Conservation (phyloP, 1,140 invertebrate genomes). For the Rhyzopertha dominica region DNA sequence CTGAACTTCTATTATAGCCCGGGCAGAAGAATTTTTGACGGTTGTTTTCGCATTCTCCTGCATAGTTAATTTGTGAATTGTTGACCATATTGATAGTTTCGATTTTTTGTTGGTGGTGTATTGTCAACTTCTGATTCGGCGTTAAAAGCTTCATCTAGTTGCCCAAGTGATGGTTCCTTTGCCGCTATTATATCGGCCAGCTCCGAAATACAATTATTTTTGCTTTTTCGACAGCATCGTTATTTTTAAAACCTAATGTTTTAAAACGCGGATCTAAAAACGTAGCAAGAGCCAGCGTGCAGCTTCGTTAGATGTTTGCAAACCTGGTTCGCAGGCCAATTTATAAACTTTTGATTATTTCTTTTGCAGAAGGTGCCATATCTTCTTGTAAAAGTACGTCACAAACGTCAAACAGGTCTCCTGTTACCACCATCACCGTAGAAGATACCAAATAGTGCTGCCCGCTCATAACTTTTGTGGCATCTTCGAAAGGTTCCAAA, state of each 20-base stretch:
- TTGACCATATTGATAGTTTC: too few relatives aligned
- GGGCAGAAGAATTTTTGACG: too few relatives aligned
- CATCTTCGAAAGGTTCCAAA: conserved; percentile 17
- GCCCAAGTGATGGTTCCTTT: too few relatives aligned
- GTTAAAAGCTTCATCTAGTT: too few relatives aligned
- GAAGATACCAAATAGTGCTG: conserved; percentile 2
- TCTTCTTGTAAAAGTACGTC: too few relatives aligned
- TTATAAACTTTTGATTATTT: neutral
- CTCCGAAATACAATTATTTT: conserved; percentile 14
- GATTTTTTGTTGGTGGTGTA: too few relatives aligned
- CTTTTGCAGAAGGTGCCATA: neutral
- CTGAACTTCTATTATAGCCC: neutral
- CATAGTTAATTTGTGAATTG: too few relatives aligned
- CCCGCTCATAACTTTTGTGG: conserved; percentile 15
- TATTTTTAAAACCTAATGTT: conserved; percentile 12
- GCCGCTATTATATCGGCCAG: too few relatives aligned
- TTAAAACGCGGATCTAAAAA: conserved; percentile 18
- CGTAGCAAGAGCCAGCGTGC: conserved; percentile 5
- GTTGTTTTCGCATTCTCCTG: too few relatives aligned
- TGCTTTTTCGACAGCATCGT: conserved; percentile 9
- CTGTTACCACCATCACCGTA: neutral
- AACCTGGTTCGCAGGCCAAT: neutral
- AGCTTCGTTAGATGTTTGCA: conserved; percentile 8
- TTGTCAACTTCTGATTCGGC: too few relatives aligned
- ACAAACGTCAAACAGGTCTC: conserved; percentile 2